Evolutionary conservation across 2,113 vertebrate genomes (phyloP).

Genomic region (Spea bombifrons): DNA sequence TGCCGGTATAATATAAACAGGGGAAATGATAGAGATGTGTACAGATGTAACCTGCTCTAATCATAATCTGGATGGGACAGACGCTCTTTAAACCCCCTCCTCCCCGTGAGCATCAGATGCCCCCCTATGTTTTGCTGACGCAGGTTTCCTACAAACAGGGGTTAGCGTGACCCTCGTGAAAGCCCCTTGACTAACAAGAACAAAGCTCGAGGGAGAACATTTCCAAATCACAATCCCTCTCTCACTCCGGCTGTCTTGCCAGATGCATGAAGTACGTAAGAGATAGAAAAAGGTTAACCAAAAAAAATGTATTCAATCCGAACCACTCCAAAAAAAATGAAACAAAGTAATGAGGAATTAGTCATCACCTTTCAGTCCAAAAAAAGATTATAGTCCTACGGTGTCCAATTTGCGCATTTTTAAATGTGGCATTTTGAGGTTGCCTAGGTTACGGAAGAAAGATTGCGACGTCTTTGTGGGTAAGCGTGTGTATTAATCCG

Average conservation of each 20-base stretch:
- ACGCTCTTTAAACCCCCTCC: too few species aligned
- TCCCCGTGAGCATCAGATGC: too few species aligned
- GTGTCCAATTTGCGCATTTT: slow-evolving; percentile 30
- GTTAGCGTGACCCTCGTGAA: neutral
- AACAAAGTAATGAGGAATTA: slow-evolving; percentile 17
- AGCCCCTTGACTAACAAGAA: neutral
- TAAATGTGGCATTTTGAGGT: slow-evolving; percentile 24
- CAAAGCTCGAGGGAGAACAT: neutral
- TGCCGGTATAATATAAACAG: too few species aligned
- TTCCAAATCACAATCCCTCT: neutral
- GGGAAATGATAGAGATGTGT: too few species aligned
- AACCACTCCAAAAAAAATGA: neutral
- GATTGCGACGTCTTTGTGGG: neutral
- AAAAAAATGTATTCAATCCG: neutral
- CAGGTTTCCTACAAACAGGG: neutral
- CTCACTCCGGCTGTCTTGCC: too few species aligned
- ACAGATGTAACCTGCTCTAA: too few species aligned
- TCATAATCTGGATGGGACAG: too few species aligned
- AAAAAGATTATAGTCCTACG: slow-evolving; percentile 16
- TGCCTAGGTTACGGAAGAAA: slow-evolving; percentile 14
- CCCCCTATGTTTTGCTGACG: neutral
- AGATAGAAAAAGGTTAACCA: neutral
- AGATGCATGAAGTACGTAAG: too few species aligned
- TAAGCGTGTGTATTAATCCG: neutral
- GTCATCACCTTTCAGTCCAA: neutral